Conservation (phyloP, 2,797 vertebrate species). For the Morus bassanus region DNA sequence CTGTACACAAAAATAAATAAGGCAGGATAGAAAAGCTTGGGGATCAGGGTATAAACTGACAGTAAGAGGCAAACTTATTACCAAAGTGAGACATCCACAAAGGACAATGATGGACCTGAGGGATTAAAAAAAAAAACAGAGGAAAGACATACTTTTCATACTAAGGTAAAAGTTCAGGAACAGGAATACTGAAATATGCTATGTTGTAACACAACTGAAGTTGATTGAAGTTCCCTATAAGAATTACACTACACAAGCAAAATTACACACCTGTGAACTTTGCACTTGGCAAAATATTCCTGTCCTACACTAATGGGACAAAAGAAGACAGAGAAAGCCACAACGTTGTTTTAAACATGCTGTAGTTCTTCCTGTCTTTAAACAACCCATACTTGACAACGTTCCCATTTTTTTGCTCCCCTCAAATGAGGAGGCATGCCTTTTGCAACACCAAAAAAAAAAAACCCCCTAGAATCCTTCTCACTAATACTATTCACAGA, state of each 20-base stretch:
- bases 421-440: background rate
- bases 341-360: background rate
- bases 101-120: background rate
- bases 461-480: background rate
- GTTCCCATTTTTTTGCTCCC: background rate
- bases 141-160: background rate
- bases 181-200: background rate
- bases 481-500: background rate
- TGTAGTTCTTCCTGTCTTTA: background rate
- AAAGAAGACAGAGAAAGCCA: background rate
- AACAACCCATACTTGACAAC: background rate
- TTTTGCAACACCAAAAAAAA: background rate
- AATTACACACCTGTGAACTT: background rate
- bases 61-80: background rate
- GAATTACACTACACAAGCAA: background rate
- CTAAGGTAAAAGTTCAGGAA: background rate
- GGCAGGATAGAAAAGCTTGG: background rate
- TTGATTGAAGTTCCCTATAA: background rate
- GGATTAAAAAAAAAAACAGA: too few species aligned
- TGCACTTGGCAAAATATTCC: background rate
- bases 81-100: background rate
- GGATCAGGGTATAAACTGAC: background rate
- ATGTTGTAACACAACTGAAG: background rate
- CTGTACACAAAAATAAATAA: background rate
- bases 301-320: background rate